Percentiles rank a stretch among this genome's conserved stretches.
These are phyloP conservation scores for Saturnia pavonia DNA, from an alignment of 2,888 invertebrate species.

Conservation along the genomic window DNA sequence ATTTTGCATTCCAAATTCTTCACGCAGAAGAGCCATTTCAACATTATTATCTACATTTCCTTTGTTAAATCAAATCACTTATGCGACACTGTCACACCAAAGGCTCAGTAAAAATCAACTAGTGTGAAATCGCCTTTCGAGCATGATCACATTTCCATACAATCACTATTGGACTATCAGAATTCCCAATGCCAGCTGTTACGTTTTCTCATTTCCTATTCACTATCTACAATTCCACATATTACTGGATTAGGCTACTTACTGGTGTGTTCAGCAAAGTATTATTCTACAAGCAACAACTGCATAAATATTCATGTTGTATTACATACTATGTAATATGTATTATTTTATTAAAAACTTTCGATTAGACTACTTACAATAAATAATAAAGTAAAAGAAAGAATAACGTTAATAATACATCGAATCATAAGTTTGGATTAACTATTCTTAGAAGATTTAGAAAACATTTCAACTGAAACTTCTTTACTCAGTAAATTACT, in stretches of 20 bases:
- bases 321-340: background rate
- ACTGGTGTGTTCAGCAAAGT: background rate
- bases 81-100: constrained; percentile 28
- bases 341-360: background rate
- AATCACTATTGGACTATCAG: constrained; percentile 53
- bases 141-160: constrained; percentile 57
- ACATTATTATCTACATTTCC: background rate
- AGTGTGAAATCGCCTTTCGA: constrained; percentile 50
- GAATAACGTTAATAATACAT: background rate
- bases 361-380: background rate
- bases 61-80: constrained; percentile 6
- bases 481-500: background rate
- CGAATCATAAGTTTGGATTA: background rate
- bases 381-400: background rate
- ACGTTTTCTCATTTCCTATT: constrained; percentile 53
- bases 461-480: background rate
- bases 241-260: constrained; percentile 28
- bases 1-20: background rate
- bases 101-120: constrained; percentile 44
- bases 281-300: background rate
- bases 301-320: background rate
- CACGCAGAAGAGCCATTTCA: background rate
- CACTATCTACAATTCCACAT: constrained; percentile 30
- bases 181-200: constrained; percentile 44
- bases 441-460: background rate